These are phyloP conservation scores for Zygaena filipendulae DNA, from an alignment of 2,888 invertebrate species.

Conservation along the genomic window DNA sequence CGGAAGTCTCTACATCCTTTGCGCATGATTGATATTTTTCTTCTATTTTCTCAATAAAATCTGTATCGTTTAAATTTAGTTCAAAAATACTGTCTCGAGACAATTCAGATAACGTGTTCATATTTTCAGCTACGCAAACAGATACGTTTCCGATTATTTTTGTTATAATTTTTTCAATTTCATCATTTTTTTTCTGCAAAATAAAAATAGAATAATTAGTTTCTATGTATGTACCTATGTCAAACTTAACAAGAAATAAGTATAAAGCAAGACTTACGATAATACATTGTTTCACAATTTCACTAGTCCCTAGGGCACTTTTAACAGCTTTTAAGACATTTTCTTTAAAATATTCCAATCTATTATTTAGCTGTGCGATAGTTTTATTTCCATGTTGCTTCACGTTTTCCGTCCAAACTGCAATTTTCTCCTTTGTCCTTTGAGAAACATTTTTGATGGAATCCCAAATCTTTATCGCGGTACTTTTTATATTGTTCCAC, in stretches of 20 bases:
- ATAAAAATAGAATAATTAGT: slow-evolving; percentile 4
- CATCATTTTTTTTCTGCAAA: slow-evolving; percentile 25
- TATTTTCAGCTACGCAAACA: slow-evolving; percentile 23
- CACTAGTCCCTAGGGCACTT: slow-evolving; percentile 20
- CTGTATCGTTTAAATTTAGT: slow-evolving; percentile 20
- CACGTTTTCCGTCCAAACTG: slow-evolving; percentile 21
- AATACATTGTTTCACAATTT: slow-evolving; percentile 26
- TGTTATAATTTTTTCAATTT: slow-evolving; percentile 22
- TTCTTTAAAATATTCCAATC: slow-evolving; percentile 20
- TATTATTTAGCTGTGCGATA: slow-evolving; percentile 18
- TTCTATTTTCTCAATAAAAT: slow-evolving; percentile 23
- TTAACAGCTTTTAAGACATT: slow-evolving; percentile 20
- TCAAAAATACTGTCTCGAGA: slow-evolving; percentile 15
- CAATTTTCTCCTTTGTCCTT: slow-evolving; percentile 24
- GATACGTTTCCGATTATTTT: slow-evolving; percentile 21
- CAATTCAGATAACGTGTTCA: slow-evolving; percentile 14
- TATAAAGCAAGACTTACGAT: slow-evolving; percentile 20
- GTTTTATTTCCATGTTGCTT: slow-evolving; percentile 23
- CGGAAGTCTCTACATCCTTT: too few relatives aligned
- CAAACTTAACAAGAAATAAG: not conserved
- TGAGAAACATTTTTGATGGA: slow-evolving; percentile 25
- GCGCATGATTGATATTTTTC: too few relatives aligned
- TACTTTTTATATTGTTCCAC: slow-evolving; percentile 26
- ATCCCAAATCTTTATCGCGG: slow-evolving; percentile 25
- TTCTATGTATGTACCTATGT: not conserved